These are phyloP conservation scores for Helicoverpa zea DNA, from an alignment of 1,140 invertebrate genomes.

Conservation along the genomic window DNA sequence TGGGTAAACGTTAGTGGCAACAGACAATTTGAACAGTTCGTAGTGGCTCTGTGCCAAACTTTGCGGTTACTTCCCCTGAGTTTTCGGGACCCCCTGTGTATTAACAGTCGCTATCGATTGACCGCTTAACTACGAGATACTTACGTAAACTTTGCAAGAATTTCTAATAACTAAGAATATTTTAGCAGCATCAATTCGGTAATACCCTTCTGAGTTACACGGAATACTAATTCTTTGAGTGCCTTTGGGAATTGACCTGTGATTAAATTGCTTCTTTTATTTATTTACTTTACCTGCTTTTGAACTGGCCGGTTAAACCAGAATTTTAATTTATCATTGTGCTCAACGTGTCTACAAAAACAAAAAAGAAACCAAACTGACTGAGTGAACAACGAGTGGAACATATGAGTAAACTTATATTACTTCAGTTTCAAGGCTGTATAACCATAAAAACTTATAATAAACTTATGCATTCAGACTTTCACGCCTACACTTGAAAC, in stretches of 20 bases:
- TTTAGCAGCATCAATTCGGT: not conserved
- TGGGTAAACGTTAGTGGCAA: constrained; percentile 24
- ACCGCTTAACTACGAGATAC: constrained; percentile 38
- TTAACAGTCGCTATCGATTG: constrained; percentile 41
- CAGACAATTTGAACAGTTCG: constrained; percentile 5
- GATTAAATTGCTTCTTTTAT: constrained; percentile 2
- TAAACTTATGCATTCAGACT: constrained; percentile 11
- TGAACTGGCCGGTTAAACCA: not conserved
- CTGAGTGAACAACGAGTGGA: not conserved
- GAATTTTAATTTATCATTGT: not conserved
- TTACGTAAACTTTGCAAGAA: constrained; percentile 30
- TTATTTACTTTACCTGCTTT: not conserved
- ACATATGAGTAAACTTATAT: constrained; percentile 4
- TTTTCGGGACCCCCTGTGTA: constrained; percentile 24
- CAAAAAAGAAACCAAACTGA: not conserved
- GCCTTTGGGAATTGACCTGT: not conserved
- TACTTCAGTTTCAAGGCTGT: not conserved
- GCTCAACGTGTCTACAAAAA: not conserved
- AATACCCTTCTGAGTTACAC: not conserved
- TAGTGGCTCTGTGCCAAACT: constrained; percentile 39
- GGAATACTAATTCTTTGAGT: not conserved
- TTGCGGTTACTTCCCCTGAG: constrained; percentile 36
- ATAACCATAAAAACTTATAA: constrained; percentile 1
- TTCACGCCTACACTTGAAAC: not conserved
- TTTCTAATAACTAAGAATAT: constrained; percentile 38